Evolutionary conservation across 2,888 invertebrate species (phyloP).

Genomic region (Carpatolechia fugitivella): DNA sequence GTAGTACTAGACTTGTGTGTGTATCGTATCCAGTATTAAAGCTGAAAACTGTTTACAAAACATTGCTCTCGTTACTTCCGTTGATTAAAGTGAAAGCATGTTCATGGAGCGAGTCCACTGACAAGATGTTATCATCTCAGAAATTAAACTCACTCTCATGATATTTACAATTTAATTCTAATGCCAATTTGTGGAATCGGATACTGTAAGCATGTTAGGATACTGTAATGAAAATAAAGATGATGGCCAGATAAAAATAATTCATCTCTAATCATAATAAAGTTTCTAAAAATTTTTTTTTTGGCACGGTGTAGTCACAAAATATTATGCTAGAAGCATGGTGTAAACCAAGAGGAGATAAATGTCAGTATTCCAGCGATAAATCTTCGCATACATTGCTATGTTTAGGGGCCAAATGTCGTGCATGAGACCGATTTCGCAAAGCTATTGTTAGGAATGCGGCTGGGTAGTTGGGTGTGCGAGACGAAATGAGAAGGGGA

Average conservation of each 20-base stretch:
- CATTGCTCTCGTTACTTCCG: slow-evolving; percentile 3
- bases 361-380: neutral
- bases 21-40: neutral
- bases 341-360: neutral
- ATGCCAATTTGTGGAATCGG: neutral
- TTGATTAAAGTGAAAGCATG: slow-evolving; percentile 2
- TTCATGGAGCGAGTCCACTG: neutral
- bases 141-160: neutral
- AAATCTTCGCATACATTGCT: neutral
- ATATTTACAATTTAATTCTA: neutral
- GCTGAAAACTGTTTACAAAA: neutral
- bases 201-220: neutral
- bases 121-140: neutral
- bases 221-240: no score
- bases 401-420: slow-evolving; percentile 33
- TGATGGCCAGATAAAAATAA: neutral
- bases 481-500: slow-evolving; percentile 44
- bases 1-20: neutral
- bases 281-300: no score
- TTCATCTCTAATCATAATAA: neutral
- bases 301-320: no score
- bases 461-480: slow-evolving; percentile 34
- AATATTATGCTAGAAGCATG: neutral
- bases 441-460: slow-evolving; percentile 66
- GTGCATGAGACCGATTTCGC: slow-evolving; percentile 55